Percentiles rank a stretch among this genome's conserved stretches.
phyloP scores from a whole-genome alignment of 2,888 invertebrate genomes.

The Gastracanthus pulcherrimus region DNA sequence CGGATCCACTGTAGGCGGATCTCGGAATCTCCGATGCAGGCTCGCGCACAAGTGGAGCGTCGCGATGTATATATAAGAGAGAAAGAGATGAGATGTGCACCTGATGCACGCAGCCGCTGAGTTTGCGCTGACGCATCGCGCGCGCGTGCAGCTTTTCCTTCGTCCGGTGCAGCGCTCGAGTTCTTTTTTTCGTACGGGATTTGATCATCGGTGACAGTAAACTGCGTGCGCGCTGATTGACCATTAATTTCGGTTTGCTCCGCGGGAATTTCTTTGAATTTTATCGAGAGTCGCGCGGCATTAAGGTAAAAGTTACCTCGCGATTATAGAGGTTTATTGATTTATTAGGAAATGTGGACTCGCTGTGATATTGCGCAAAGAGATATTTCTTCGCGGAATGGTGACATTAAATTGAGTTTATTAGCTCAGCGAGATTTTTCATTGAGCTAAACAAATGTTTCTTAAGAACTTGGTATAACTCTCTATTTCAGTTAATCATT shows the following conservation, averaged over 20 bases:
- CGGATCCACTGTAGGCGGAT: no score
- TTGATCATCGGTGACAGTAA: no score
- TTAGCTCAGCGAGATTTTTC: background rate
- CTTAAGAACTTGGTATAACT: background rate
- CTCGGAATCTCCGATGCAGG: slow-evolving; percentile 19
- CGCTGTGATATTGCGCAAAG: background rate
- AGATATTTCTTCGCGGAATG: background rate
- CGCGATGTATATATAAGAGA: no score
- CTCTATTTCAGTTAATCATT: background rate
- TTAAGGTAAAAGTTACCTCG: background rate
- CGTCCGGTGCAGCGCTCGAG: no score
- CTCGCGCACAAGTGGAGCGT: slow-evolving; percentile 38
- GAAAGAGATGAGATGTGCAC: no score
- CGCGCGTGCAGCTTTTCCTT: background rate
- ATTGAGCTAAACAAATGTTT: background rate
- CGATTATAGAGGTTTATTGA: background rate
- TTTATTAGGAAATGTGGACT: background rate
- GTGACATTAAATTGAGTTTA: background rate
- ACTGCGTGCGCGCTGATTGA: background rate
- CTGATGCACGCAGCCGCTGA: background rate
- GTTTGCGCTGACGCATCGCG: background rate
- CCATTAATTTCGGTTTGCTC: background rate
- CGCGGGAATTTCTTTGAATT: no score
- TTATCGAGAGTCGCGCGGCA: background rate
- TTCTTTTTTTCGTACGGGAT: no score